A percentile compares a stretch with the other conserved stretches of the same genome.
These are phyloP conservation scores for Onychostruthus taczanowskii DNA, from an alignment of 2,113 vertebrate genomes.

Conservation along the genomic window DNA sequence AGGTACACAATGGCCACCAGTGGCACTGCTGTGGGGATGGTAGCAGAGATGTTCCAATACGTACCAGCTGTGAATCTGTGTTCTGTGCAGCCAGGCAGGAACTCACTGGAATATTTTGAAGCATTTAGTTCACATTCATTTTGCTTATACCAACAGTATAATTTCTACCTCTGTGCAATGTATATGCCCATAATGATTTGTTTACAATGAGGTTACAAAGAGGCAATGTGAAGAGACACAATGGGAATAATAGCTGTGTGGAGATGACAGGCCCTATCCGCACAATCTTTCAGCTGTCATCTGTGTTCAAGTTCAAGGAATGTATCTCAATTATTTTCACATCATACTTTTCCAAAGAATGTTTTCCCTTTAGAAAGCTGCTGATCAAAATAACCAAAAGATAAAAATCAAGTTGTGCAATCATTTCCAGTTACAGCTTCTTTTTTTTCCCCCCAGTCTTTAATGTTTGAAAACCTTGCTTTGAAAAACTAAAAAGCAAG, in stretches of 20 bases:
- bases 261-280: neutral
- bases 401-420: conserved; percentile 6
- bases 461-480: neutral
- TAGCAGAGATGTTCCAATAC: rapidly evolving
- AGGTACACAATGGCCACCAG: neutral
- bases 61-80: neutral
- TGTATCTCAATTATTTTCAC: neutral
- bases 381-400: neutral
- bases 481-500: neutral
- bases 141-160: neutral
- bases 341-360: neutral
- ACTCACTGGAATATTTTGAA: neutral
- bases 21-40: neutral
- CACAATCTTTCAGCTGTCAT: neutral
- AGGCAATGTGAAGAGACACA: neutral
- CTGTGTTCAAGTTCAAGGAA: neutral
- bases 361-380: neutral
- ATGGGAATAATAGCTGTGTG: neutral
- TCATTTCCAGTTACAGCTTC: neutral
- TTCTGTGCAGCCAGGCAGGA: neutral
- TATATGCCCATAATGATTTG: neutral
- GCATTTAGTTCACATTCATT: neutral
- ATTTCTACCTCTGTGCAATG: neutral
- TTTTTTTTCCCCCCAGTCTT: neutral
- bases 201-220: neutral